Percentiles rank a stretch among this genome's conserved stretches.
phyloP scores from a whole-genome alignment of 2,888 invertebrate genomes.

The Agrypnus murinus region DNA sequence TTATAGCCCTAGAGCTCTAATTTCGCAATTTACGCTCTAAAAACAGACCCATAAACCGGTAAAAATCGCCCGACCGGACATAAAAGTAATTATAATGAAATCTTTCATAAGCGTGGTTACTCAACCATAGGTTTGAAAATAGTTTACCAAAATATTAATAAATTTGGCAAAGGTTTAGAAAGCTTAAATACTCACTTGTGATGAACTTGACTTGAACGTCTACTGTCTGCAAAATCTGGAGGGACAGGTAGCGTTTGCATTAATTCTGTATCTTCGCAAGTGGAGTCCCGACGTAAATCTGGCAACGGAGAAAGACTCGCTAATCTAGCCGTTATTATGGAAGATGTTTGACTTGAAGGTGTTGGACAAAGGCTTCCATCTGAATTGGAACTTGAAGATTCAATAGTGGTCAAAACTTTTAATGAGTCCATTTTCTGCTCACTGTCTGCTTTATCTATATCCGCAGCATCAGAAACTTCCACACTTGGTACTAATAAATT shows the following conservation, averaged over 20 bases:
- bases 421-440: constrained; percentile 67
- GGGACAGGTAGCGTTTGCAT: constrained; percentile 82
- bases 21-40: too few relatives aligned
- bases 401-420: constrained; percentile 70
- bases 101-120: too few relatives aligned
- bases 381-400: constrained; percentile 69
- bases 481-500: constrained; percentile 63
- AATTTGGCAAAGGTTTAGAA: background rate
- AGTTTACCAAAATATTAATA: background rate
- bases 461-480: constrained; percentile 63
- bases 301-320: constrained; percentile 81
- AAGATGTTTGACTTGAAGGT: constrained; percentile 69
- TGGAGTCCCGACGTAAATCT: constrained; percentile 77
- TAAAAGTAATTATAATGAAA: too few relatives aligned
- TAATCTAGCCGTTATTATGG: constrained; percentile 70
- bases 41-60: too few relatives aligned
- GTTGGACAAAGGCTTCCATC: constrained; percentile 73
- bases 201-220: constrained; percentile 77
- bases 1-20: too few relatives aligned
- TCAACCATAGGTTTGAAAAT: too few relatives aligned
- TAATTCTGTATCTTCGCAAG: constrained; percentile 72
- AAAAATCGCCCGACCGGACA: too few relatives aligned
- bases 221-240: constrained; percentile 87
- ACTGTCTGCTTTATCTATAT: constrained; percentile 57
- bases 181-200: constrained; percentile 32